Evolutionary conservation across 1,140 invertebrate species (phyloP), one percentile per base, ranked within the genome.

Genomic region (Drosophila rufa): DNA sequence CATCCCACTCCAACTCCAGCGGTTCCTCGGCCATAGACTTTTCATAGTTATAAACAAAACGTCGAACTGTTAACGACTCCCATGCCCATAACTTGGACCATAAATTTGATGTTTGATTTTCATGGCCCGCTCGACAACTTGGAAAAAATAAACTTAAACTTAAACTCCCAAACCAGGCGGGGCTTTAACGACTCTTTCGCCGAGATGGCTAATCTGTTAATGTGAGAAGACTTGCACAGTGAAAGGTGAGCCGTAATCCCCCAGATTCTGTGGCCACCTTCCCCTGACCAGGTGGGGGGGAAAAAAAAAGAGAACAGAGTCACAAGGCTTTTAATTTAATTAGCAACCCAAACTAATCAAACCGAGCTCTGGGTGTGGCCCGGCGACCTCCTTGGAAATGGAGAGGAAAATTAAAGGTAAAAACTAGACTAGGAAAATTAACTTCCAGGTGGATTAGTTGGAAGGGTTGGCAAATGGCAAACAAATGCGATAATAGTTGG

Each of bases 401-500:
- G 75, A 65, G 60, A 65, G 53, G 43, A 60, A 80, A 80, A 67
- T 40, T 55, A 68, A 36, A 22, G 48, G 8, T 43, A 47, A 43
- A 57, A 64, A 73, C 69, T 57, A 58, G 67, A 42, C 66, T 33
- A 51, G 68, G 64, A 57, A 78, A 85, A 79, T 85, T 30, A 75
- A 81, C 74, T 81, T 80, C 74, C 56, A 61, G 68, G 62, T 67
- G 55, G 82, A 80, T 84, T 84, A 84, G 30, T n/a, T 19, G 30
- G 48, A 77, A 77, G 62, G 85, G 75, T 69, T 66, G 40, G 43
- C 80, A 75, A 85, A 82, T 89, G 84, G 84, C 83, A 89, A 89
- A 87, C 84, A 87, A 87, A 87, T 87, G 84, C 83, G 84, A 87
- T 87, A 87, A 87, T 87, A 87, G 84, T 90, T 89, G 85, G 68